phyloP scores from a whole-genome alignment of 2,888 invertebrate genomes.

The Polydrusus tereticollis region DNA sequence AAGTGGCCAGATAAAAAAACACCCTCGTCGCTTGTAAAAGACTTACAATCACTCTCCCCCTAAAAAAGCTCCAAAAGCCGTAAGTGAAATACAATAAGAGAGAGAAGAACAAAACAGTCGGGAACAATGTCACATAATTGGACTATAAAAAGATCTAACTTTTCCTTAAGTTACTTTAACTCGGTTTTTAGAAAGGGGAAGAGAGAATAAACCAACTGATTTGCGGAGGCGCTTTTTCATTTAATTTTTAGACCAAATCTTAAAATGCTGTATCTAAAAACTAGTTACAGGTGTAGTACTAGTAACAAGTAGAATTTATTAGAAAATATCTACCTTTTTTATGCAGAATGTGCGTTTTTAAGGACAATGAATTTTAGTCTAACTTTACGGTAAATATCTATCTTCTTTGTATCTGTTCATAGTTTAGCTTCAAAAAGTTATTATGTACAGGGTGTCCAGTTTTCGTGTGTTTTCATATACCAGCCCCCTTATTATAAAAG shows the following conservation, averaged over 20 bases:
- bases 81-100: conserved; percentile 59
- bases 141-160: conserved; percentile 45
- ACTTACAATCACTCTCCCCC: conserved; percentile 60
- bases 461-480: too few relatives aligned
- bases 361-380: too few relatives aligned
- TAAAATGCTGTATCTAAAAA: too few relatives aligned
- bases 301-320: too few relatives aligned
- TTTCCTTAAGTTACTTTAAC: conserved; percentile 38
- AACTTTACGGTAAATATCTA: too few relatives aligned
- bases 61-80: conserved; percentile 54
- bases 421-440: too few relatives aligned
- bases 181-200: conserved; percentile 18
- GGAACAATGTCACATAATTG: conserved; percentile 50
- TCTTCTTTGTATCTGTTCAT: too few relatives aligned
- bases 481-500: too few relatives aligned
- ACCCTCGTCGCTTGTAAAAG: conserved; percentile 67
- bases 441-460: too few relatives aligned
- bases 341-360: too few relatives aligned
- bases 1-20: conserved; percentile 68
- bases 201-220: conserved; percentile 10
- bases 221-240: conserved; percentile 12
- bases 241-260: conserved; percentile 25
- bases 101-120: conserved; percentile 48
- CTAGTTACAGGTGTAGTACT: too few relatives aligned
- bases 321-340: too few relatives aligned